A percentile compares a stretch with the other conserved stretches of the same genome.
phyloP scores from a whole-genome alignment of 2,113 vertebrate species.

The Ovis canadensis region DNA sequence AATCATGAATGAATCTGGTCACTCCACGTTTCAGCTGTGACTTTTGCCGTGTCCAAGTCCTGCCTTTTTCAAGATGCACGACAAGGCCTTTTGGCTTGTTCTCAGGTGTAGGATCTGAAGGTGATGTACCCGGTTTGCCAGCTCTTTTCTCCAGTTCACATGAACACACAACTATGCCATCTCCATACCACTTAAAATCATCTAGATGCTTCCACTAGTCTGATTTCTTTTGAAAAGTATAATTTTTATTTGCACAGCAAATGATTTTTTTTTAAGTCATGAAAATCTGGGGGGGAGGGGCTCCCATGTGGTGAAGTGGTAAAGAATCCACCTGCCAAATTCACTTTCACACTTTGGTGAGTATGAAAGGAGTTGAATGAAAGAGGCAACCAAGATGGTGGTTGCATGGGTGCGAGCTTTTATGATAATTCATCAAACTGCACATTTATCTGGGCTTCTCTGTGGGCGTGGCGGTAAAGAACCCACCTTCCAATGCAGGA shows the following conservation, averaged over 20 bases:
- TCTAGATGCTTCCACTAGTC: neutral
- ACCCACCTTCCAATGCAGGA: neutral
- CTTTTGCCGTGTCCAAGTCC: neutral
- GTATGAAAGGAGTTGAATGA: neutral
- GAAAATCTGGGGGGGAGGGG: neutral
- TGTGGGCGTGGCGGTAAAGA: neutral
- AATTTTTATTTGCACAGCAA: neutral
- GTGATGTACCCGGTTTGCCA: neutral
- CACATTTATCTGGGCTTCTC: neutral
- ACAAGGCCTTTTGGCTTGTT: neutral
- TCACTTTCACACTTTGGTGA: neutral
- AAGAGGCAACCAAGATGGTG: neutral
- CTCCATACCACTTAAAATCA: neutral
- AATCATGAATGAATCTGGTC: neutral
- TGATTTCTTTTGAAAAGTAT: neutral
- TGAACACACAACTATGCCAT: neutral
- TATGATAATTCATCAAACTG: neutral
- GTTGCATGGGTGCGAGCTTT: neutral
- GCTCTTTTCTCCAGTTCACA: neutral
- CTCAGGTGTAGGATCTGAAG: neutral
- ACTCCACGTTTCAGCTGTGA: neutral
- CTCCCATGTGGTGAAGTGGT: neutral
- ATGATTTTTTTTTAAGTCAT: neutral
- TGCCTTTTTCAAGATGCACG: neutral
- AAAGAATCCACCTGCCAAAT: neutral